Evolutionary conservation across 2,113 vertebrate species (phyloP).

Genomic region (Edolisoma coerulescens): DNA sequence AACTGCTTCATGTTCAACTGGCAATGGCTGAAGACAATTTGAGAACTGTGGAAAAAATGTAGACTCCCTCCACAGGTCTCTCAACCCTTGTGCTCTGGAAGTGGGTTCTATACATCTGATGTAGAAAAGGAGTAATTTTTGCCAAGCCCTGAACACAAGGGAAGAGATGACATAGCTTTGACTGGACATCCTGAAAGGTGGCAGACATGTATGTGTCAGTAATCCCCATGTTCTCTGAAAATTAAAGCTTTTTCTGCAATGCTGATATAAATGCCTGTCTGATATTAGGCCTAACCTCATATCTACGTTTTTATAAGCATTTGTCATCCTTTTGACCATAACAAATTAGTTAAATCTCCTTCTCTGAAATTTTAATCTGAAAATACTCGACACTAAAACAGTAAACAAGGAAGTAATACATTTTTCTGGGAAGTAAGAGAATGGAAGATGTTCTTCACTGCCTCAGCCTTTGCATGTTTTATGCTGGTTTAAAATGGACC

Average conservation of each 20-base stretch:
- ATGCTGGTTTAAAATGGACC: not conserved
- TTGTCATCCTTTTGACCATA: not conserved
- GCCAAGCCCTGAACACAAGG: not conserved
- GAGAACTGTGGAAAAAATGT: not conserved
- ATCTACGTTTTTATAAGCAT: not conserved
- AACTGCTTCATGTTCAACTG: not conserved
- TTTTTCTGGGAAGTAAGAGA: not conserved
- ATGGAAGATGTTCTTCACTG: not conserved
- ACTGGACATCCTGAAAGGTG: not conserved
- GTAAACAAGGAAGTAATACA: not conserved
- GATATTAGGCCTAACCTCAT: not conserved
- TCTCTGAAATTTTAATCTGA: not conserved
- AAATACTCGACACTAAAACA: not conserved
- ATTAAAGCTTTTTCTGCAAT: not conserved
- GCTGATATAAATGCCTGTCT: not conserved
- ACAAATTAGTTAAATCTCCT: not conserved
- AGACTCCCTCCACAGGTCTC: fast-evolving
- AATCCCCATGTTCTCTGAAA: not conserved
- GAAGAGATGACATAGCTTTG: not conserved
- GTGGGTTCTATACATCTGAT: not conserved
- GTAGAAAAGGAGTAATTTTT: not conserved
- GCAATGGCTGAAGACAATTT: not conserved
- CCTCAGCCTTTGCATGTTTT: not conserved
- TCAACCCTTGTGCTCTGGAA: not conserved
- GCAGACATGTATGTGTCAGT: not conserved